These are phyloP conservation scores for Protophormia terraenovae DNA, from an alignment of 2,888 invertebrate species.

Conservation along the genomic window DNA sequence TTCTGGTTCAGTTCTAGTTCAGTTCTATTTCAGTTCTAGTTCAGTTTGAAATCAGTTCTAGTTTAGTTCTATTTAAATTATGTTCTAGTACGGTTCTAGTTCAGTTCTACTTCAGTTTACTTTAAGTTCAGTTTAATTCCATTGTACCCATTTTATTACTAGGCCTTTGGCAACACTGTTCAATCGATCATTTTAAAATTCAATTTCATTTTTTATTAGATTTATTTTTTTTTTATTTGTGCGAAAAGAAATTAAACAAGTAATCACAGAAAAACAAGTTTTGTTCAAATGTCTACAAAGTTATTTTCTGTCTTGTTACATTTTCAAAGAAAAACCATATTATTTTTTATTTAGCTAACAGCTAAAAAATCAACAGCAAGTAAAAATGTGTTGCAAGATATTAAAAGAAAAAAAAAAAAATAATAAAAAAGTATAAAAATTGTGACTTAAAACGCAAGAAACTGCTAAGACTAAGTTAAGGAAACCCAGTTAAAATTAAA, in stretches of 20 bases:
- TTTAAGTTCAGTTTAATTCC: background rate
- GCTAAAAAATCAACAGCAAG: constrained; percentile 37
- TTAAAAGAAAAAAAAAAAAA: background rate
- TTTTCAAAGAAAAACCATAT: constrained; percentile 42
- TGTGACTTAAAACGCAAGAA: background rate
- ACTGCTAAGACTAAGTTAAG: constrained; percentile 3
- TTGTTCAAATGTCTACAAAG: background rate
- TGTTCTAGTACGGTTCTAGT: no score
- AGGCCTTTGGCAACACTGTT: background rate
- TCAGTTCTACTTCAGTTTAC: no score
- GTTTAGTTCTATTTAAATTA: no score
- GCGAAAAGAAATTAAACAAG: background rate
- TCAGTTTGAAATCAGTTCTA: background rate
- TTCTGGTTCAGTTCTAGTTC: background rate
- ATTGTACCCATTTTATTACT: background rate
- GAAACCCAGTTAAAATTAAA: constrained; percentile 14
- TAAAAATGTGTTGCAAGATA: constrained; percentile 32
- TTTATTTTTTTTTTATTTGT: constrained; percentile 26
- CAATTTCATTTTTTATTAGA: constrained; percentile 40
- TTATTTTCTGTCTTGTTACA: constrained; percentile 19
- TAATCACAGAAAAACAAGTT: constrained; percentile 34
- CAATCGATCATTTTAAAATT: background rate
- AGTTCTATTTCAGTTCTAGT: background rate
- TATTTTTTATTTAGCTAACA: constrained; percentile 20
- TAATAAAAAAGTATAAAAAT: background rate